phyloP scores from a whole-genome alignment of 1,140 invertebrate species.

The Atta cephalotes region DNA sequence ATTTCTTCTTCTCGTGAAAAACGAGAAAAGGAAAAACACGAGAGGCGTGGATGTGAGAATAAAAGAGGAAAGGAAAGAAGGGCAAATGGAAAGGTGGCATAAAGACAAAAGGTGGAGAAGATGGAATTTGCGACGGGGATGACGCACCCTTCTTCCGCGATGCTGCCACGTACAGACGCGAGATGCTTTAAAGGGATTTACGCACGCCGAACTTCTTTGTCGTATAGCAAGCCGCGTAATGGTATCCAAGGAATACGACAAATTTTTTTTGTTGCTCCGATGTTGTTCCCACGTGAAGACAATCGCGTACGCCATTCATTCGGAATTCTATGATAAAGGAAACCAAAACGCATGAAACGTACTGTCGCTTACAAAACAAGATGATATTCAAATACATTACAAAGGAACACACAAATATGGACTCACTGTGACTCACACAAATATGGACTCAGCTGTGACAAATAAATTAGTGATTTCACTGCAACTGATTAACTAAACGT shows the following conservation, averaged over 20 bases:
- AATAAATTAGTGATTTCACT: neutral
- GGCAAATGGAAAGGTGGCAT: neutral
- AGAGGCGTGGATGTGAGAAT: slow-evolving; percentile 5
- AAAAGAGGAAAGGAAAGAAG: neutral
- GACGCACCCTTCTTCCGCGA: slow-evolving; percentile 36
- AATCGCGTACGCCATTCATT: neutral
- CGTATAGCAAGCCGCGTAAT: slow-evolving; percentile 38
- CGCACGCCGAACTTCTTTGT: slow-evolving; percentile 58
- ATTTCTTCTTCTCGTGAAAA: neutral
- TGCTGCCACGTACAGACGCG: slow-evolving; percentile 48
- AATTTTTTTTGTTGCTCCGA: slow-evolving; percentile 19
- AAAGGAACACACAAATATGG: neutral
- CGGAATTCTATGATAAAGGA: slow-evolving; percentile 12
- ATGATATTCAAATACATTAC: neutral
- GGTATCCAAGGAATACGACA: slow-evolving; percentile 33
- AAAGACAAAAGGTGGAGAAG: slow-evolving; percentile 46
- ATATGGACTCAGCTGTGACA: neutral
- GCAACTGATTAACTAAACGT: neutral
- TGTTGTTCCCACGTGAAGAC: slow-evolving; percentile 26
- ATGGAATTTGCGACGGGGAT: slow-evolving; percentile 31
- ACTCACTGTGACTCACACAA: neutral
- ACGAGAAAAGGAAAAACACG: neutral
- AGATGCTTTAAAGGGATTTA: slow-evolving; percentile 54
- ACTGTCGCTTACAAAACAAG: slow-evolving; percentile 7
- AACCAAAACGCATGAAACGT: neutral